phyloP scores from a whole-genome alignment of 1,140 invertebrate genomes.

The Mycetomoellerius zeteki region DNA sequence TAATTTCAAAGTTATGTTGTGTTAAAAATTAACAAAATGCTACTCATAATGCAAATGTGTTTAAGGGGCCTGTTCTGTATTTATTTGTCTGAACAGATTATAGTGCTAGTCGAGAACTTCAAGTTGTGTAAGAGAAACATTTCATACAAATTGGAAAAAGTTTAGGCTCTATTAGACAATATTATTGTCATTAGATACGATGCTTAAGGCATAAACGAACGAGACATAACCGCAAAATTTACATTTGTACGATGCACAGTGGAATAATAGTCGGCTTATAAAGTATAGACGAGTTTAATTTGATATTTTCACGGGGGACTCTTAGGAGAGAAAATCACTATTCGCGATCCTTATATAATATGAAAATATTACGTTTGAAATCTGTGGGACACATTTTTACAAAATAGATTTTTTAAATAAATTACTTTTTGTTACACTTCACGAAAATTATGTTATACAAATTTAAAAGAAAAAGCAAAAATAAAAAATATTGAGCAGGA shows the following conservation, averaged over 20 bases:
- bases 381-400: not conserved
- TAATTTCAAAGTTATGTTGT: not conserved
- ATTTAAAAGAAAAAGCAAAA: not conserved
- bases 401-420: not conserved
- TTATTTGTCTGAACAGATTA: not conserved
- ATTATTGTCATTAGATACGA: not conserved
- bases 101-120: not conserved
- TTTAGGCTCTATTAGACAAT: not conserved
- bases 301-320: constrained; percentile 25
- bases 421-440: not conserved
- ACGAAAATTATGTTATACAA: not conserved
- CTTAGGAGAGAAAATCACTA: not conserved
- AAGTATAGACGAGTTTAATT: constrained; percentile 16
- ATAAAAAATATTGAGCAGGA: not conserved
- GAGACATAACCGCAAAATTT: constrained; percentile 40
- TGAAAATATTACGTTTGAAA: not conserved
- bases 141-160: not conserved
- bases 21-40: not conserved
- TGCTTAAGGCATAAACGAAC: not conserved
- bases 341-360: constrained; percentile 7
- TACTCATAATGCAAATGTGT: not conserved
- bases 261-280: not conserved
- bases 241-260: constrained; percentile 27
- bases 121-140: not conserved
- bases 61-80: not conserved